A percentile compares a stretch with the other conserved stretches of the same genome.
These are phyloP conservation scores for Anoplopoma fimbria DNA, from an alignment of 2,113 vertebrate genomes.

Conservation along the genomic window DNA sequence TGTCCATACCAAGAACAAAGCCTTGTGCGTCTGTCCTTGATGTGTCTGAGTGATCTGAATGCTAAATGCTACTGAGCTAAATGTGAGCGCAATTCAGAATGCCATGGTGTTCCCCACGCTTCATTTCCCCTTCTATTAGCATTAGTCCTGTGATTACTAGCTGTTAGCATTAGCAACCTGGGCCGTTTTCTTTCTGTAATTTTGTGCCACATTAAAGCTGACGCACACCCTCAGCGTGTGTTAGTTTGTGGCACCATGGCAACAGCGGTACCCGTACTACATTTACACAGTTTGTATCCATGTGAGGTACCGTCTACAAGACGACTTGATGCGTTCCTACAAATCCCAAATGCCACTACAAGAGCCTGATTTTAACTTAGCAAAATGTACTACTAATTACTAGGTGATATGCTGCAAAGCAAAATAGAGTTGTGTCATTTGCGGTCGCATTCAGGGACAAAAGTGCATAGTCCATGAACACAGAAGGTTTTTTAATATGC, in stretches of 20 bases:
- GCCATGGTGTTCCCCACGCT: conserved; percentile 40
- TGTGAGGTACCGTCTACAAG: background rate
- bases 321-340: background rate
- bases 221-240: conserved; percentile 30
- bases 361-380: conserved; percentile 31
- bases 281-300: conserved; percentile 30
- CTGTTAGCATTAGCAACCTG: conserved; percentile 43
- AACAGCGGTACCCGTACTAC: conserved; percentile 27
- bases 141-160: conserved; percentile 41
- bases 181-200: conserved; percentile 28
- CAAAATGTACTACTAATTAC: conserved; percentile 40
- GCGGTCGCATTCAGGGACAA: background rate
- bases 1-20: conserved; percentile 5
- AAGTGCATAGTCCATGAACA: conserved; percentile 12
- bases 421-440: conserved; percentile 8
- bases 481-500: conserved; percentile 55
- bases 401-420: background rate
- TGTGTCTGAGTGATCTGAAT: conserved; percentile 9
- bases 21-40: background rate
- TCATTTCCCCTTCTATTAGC: conserved; percentile 47
- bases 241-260: conserved; percentile 33
- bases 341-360: conserved; percentile 23
- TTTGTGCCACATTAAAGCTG: conserved; percentile 49
- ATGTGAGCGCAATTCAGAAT: background rate
- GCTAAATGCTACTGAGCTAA: conserved; percentile 38